Base-by-base conservation (phyloP, 2,888 invertebrate species). In the Platycheirus albimanus region DNA sequence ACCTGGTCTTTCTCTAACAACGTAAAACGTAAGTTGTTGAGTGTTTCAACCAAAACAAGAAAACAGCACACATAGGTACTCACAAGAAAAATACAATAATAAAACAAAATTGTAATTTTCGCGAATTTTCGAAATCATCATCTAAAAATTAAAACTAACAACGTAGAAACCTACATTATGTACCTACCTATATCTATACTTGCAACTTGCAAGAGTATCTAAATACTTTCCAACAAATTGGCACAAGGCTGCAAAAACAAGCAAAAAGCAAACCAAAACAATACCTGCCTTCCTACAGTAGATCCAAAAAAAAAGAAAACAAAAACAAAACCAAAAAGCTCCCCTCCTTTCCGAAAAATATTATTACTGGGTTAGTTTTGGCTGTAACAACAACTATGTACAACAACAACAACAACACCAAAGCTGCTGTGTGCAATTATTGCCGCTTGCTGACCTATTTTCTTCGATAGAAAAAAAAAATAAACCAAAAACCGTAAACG, bases 381-480 rank as follows among this genome's bases (percentile, higher is more conserved):
- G 17, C 15, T 20, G 13, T 11, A 56, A 33, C 5, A 33, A 1
- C 5, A 33, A 33, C 30, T 24, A n/a, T n/a, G 3, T 24, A 24
- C 24, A 24, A 24, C 3, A 24, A 24, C 24, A 24, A 24, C n/a
- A n/a, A n/a, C n/a, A n/a, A n/a, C n/a, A n/a, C n/a, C n/a, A n/a
- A n/a, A n/a, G n/a, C n/a, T n/a, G n/a, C n/a, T 24, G 24, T 24
- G 64, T 71, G 72, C 69, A 74, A 54, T 79, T 47, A 49, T 49
- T 66, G 66, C 24, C 76, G 71, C 76, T 76, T 61, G 76, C 63
- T 77, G 81, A 81, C 81, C 81, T 81, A 81, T 76, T 81, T 81
- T 54, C 63, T 28, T 33, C 36, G 13, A 47, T 36, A 17, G 15
- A 51, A 10, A 28, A 41, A 33, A 51, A 51, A 36, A 51, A n/a